phyloP scores from a whole-genome alignment of 2,888 invertebrate species.

The Trachelus tabidus region DNA sequence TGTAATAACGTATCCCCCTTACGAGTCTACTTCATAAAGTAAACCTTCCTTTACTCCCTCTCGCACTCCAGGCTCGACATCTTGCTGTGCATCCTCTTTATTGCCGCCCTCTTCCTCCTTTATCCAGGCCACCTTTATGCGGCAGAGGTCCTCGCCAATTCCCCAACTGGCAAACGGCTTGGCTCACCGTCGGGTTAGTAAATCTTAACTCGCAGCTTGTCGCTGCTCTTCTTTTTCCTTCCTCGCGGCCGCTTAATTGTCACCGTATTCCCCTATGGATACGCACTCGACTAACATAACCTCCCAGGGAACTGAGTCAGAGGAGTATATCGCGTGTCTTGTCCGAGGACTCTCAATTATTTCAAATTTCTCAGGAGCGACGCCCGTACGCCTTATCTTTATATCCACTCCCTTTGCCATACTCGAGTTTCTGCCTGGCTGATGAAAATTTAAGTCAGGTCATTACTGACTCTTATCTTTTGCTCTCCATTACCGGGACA shows the following conservation, averaged over 20 bases:
- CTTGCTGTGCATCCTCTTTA: slow-evolving; percentile 28
- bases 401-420: neutral
- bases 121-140: slow-evolving; percentile 62
- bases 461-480: neutral
- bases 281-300: neutral
- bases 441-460: neutral
- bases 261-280: neutral
- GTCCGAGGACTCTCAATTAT: neutral
- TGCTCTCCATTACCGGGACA: neutral
- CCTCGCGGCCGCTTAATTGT: neutral
- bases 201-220: neutral
- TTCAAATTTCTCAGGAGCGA: neutral
- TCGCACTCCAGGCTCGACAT: slow-evolving; percentile 25
- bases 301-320: neutral
- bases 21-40: slow-evolving; percentile 62
- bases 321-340: neutral
- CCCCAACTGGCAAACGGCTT: neutral
- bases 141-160: slow-evolving; percentile 2
- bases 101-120: slow-evolving; percentile 29
- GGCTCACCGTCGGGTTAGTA: neutral
- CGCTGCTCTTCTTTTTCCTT: neutral
- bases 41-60: slow-evolving; percentile 34
- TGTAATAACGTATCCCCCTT: slow-evolving; percentile 58
- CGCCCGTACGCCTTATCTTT: neutral
- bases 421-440: neutral